Conservation (phyloP, 64 coral and sea anemone genomes). For the Astreopora myriophthalma region DNA sequence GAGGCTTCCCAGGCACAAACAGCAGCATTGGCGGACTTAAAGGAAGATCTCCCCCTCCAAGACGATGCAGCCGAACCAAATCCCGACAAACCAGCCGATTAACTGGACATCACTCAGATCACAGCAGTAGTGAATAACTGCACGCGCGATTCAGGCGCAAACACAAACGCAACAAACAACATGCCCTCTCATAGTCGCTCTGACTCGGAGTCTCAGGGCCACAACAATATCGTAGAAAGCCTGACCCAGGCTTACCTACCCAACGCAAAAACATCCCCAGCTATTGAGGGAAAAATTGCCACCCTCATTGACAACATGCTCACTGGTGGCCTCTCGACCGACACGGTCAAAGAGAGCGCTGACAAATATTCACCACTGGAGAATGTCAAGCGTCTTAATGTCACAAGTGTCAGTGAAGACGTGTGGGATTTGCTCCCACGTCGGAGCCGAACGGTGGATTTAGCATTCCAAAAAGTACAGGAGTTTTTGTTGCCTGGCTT, state of each 20-base stretch:
- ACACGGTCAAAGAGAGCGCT: not conserved
- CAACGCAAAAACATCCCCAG: not conserved
- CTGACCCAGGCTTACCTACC: slow-evolving; percentile 17
- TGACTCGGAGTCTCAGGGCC: not conserved
- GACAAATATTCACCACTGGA: slow-evolving; percentile 24
- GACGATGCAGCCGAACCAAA: not conserved
- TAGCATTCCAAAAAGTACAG: too few species aligned
- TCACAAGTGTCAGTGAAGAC: not conserved
- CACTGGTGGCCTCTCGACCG: not conserved
- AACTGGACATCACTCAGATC: not conserved
- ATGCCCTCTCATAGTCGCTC: not conserved
- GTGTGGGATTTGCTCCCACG: slow-evolving; percentile 66
- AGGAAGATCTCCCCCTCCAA: slow-evolving; percentile 9
- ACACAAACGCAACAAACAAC: too few species aligned
- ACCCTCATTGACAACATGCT: slow-evolving; percentile 8
- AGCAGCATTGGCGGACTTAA: not conserved
- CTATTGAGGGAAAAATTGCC: slow-evolving; percentile 12
- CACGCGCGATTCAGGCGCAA: not conserved
- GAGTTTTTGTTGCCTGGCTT: too few species aligned
- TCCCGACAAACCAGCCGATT: not conserved
- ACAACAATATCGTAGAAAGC: not conserved
- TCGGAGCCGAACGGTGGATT: too few species aligned
- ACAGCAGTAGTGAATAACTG: not conserved
- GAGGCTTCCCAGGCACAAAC: not conserved
- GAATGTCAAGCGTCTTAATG: slow-evolving; percentile 1